phyloP scores from a whole-genome alignment of 2,888 invertebrate genomes.

The Clitarchus hookeri region DNA sequence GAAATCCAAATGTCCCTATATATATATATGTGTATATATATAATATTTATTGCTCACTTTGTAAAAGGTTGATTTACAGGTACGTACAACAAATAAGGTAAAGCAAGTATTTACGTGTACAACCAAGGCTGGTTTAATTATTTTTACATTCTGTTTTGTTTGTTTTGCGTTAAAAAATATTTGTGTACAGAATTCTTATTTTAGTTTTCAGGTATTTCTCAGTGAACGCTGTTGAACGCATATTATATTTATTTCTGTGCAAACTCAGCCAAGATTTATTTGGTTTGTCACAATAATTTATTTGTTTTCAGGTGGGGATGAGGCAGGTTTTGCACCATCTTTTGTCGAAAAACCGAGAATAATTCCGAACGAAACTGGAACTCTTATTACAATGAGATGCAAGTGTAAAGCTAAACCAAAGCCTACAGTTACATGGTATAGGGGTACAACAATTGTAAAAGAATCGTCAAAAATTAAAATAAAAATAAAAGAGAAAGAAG shows the following conservation, averaged over 20 bases:
- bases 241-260: too few species aligned
- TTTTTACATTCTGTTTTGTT: neutral
- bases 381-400: constrained; percentile 96
- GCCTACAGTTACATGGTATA: constrained; percentile 94
- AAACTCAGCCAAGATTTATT: neutral
- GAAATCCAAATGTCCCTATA: neutral
- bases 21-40: too few species aligned
- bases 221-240: neutral
- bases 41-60: neutral
- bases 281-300: neutral
- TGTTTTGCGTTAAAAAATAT: neutral
- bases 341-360: constrained; percentile 99
- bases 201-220: constrained; percentile 8
- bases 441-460: constrained; percentile 83
- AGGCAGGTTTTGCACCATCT: constrained; percentile 92
- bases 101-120: neutral
- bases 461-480: constrained; percentile 85
- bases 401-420: constrained; percentile 93
- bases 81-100: neutral
- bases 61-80: neutral
- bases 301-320: constrained; percentile 79
- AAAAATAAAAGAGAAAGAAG: constrained; percentile 74
- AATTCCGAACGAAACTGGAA: constrained; percentile 97
- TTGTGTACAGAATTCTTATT: neutral
- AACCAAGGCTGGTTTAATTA: neutral